phyloP scores from a whole-genome alignment of 2,113 vertebrate genomes.

The Hemicordylus capensis region DNA sequence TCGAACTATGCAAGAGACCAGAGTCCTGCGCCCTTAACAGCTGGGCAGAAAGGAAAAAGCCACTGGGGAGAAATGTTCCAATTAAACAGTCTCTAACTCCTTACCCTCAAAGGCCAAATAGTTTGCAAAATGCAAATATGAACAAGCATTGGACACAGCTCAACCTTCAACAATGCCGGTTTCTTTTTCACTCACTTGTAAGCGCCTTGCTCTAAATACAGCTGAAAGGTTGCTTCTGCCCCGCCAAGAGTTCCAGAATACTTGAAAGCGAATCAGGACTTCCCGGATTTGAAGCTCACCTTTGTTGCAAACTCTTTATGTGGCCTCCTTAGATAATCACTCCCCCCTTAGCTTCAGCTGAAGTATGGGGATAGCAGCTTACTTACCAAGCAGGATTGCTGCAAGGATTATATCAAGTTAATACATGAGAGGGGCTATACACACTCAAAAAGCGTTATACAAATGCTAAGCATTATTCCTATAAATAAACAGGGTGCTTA shows the following conservation, averaged over 20 bases:
- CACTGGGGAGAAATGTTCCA: background rate
- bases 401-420: too few relatives aligned
- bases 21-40: background rate
- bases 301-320: too few relatives aligned
- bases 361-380: too few relatives aligned
- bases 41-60: too few relatives aligned
- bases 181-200: background rate
- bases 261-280: background rate
- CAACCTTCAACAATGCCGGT: background rate
- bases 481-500: too few relatives aligned
- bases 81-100: background rate
- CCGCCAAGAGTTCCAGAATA: background rate
- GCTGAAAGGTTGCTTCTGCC: background rate
- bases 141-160: background rate
- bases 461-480: too few relatives aligned
- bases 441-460: too few relatives aligned
- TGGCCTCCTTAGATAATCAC: too few relatives aligned
- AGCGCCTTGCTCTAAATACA: background rate
- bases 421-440: too few relatives aligned
- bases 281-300: too few relatives aligned
- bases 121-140: background rate
- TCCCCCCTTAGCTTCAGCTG: too few relatives aligned
- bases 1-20: background rate
- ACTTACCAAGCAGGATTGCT: too few relatives aligned
- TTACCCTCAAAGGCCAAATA: background rate